phyloP scores from a whole-genome alignment of 2,113 vertebrate genomes.

The Potamarius usumacintae region DNA sequence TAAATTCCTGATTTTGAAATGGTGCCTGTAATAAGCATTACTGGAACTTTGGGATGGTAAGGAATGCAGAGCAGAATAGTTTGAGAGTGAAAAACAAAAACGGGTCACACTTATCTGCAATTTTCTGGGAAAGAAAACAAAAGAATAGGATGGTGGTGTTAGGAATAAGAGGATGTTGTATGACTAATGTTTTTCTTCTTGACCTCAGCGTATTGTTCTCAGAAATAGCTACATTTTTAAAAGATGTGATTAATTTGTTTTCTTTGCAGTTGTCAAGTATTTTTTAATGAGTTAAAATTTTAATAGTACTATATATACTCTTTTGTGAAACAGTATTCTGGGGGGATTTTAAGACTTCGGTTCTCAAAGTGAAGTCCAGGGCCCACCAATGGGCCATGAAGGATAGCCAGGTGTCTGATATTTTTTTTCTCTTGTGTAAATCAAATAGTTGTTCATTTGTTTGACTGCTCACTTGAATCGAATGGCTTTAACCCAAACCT shows the following conservation, averaged over 20 bases:
- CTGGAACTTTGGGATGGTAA: constrained; percentile 31
- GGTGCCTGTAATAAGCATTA: constrained; percentile 37
- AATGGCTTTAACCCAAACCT: not conserved
- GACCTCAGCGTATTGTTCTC: constrained; percentile 42
- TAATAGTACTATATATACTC: not conserved
- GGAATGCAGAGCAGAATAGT: constrained; percentile 38
- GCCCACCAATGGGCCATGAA: not conserved
- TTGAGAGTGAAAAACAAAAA: constrained; percentile 41
- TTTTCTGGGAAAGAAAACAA: constrained; percentile 33
- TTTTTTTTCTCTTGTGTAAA: not conserved
- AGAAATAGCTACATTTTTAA: constrained; percentile 30
- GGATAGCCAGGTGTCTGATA: not conserved
- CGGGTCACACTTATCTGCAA: constrained; percentile 37
- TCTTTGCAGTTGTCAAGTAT: constrained; percentile 15
- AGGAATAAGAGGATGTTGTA: constrained; percentile 34
- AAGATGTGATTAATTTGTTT: constrained; percentile 35
- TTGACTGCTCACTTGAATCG: not conserved
- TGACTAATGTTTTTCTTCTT: constrained; percentile 52
- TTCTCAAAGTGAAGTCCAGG: no score
- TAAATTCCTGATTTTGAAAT: constrained; percentile 54
- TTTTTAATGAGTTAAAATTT: not conserved
- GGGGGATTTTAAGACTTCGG: not conserved
- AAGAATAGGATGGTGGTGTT: constrained; percentile 37
- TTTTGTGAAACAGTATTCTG: not conserved
- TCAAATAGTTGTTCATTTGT: not conserved